phyloP scores from a whole-genome alignment of 2,113 vertebrate genomes.

The Heterotis niloticus region DNA sequence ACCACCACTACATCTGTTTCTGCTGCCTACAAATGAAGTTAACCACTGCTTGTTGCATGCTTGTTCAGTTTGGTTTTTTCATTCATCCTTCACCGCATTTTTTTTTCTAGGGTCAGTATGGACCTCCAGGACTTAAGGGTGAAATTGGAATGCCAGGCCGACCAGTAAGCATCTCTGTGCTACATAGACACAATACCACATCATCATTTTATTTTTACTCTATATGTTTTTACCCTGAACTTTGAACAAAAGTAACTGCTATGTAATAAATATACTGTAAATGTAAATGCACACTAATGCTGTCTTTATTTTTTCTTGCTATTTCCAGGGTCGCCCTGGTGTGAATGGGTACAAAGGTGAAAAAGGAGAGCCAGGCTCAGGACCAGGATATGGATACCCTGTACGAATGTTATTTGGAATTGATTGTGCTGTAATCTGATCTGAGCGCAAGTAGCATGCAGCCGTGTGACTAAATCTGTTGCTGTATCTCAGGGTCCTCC shows the following conservation, averaged over 20 bases:
- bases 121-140: slow-evolving; percentile 66
- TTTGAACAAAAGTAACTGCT: no score
- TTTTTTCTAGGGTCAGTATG: slow-evolving; percentile 57
- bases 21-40: background rate
- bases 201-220: background rate
- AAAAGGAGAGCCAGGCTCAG: slow-evolving; percentile 63
- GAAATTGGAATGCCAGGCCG: slow-evolving; percentile 77
- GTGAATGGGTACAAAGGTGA: slow-evolving; percentile 75
- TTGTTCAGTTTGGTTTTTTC: background rate
- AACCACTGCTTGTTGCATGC: background rate
- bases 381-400: slow-evolving; percentile 32
- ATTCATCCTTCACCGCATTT: background rate
- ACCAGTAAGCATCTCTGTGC: slow-evolving; percentile 59
- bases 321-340: slow-evolving; percentile 69
- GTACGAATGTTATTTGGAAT: slow-evolving; percentile 48
- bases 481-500: slow-evolving; percentile 46
- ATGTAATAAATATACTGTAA: no score
- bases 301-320: background rate
- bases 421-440: background rate
- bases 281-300: no score
- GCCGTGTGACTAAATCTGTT: background rate
- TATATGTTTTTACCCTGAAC: background rate
- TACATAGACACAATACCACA: background rate
- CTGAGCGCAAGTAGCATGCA: background rate
- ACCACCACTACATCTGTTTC: background rate